A percentile compares a stretch with the other conserved stretches of the same genome.
Conservation (phyloP, 2,797 vertebrate species). For the Cossypha niveicapilla region DNA sequence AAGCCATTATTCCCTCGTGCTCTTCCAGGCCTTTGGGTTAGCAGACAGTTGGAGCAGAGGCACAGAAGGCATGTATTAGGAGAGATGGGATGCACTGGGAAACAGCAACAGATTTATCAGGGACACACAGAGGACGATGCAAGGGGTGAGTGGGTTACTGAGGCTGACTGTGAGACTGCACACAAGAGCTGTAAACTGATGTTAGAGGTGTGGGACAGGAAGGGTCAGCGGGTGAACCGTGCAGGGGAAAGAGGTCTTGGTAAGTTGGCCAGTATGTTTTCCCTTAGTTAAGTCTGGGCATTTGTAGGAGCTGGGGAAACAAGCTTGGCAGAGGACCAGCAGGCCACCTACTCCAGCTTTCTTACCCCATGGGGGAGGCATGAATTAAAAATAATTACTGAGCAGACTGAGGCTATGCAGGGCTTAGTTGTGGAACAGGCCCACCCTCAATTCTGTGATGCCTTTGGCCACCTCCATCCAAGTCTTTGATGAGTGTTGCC, state of each 20-base stretch:
- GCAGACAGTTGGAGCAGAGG: constrained; percentile 25
- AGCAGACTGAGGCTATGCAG: constrained; percentile 35
- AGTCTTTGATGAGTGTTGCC: constrained; percentile 35
- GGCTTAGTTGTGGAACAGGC: constrained; percentile 45
- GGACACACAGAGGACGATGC: not conserved
- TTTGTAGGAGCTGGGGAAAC: constrained; percentile 26
- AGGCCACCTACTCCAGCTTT: constrained; percentile 56
- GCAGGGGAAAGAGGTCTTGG: not conserved
- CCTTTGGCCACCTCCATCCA: constrained; percentile 29
- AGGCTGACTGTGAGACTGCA: not conserved
- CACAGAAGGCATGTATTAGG: constrained; percentile 44
- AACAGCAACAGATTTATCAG: not conserved
- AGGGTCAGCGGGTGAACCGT: not conserved
- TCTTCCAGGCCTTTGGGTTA: constrained; percentile 32
- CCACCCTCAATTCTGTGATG: constrained; percentile 51
- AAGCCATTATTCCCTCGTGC: constrained; percentile 56
- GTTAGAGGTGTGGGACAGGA: not conserved
- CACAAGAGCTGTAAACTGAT: not conserved
- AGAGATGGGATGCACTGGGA: not conserved
- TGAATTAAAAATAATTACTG: constrained; percentile 45
- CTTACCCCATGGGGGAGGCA: constrained; percentile 3
- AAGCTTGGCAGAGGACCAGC: constrained; percentile 33
- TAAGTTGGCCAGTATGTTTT: constrained; percentile 15
- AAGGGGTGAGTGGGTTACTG: not conserved
- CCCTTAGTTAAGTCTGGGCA: not conserved